Conservation (phyloP, 1,140 invertebrate genomes). For the fruit fly (Drosophila melanogaster) region Release_6_plus_ISO1_MT NT_033779.5:16385501-16386000, state of each 20-base stretch:
- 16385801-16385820: slow-evolving; percentile 77
- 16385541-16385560: slow-evolving; percentile 75
- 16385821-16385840: slow-evolving; percentile 60
- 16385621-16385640: slow-evolving; percentile 83
- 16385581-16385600: slow-evolving; percentile 79
- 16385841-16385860: slow-evolving; percentile 3
- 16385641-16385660: slow-evolving; percentile 81
- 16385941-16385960: slow-evolving; percentile 31
- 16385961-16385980: slow-evolving; percentile 27
- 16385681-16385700: slow-evolving; percentile 20
- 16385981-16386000: slow-evolving; percentile 66
- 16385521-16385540: slow-evolving; percentile 76
- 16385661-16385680: slow-evolving; percentile 44
- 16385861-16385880: slow-evolving; percentile 63
- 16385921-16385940: slow-evolving; percentile 75
- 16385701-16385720: slow-evolving; percentile 76
- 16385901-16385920: slow-evolving; percentile 73
- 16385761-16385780: slow-evolving; percentile 63
- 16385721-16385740: slow-evolving; percentile 54
- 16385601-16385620: slow-evolving; percentile 66
- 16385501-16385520: slow-evolving; percentile 42
- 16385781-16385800: slow-evolving; percentile 82
- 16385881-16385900: slow-evolving; percentile 76
- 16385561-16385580: slow-evolving; percentile 61
- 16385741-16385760: slow-evolving; percentile 73